phyloP scores from a whole-genome alignment of 35 echinoderm and acorn worm genomes.

The Strongylocentrotus purpuratus region DNA sequence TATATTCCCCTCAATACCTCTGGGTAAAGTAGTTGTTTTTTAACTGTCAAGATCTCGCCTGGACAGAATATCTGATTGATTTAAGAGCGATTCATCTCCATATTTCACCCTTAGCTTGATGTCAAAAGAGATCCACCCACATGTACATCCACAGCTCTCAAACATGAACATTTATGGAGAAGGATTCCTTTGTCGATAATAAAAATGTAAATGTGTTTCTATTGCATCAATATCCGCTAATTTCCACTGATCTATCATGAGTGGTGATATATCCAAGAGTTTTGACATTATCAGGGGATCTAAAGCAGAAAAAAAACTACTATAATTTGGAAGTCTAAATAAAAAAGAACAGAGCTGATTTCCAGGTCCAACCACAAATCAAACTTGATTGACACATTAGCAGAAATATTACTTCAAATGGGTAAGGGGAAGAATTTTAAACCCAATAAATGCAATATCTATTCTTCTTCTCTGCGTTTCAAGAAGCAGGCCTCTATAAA shows the following conservation, averaged over 20 bases:
- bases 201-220: not conserved
- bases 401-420: too few species aligned
- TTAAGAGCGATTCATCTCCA: not conserved
- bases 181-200: not conserved
- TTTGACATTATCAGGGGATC: not conserved
- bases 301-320: not conserved
- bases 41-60: not conserved
- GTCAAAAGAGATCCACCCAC: not conserved
- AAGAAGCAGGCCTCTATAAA: too few species aligned
- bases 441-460: too few species aligned
- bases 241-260: not conserved
- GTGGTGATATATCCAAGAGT: not conserved
- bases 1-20: not conserved
- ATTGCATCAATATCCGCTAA: not conserved
- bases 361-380: too few species aligned
- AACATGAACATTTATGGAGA: not conserved
- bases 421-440: too few species aligned
- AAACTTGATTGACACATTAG: too few species aligned
- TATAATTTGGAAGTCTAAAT: too few species aligned
- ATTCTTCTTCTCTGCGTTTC: too few species aligned
- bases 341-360: too few species aligned
- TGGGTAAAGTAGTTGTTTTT: not conserved
- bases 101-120: not conserved
- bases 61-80: not conserved
- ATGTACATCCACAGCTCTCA: not conserved